These are phyloP conservation scores for Agrenia bidenticulata DNA, from an alignment of 2,888 invertebrate genomes.

Conservation along the genomic window DNA sequence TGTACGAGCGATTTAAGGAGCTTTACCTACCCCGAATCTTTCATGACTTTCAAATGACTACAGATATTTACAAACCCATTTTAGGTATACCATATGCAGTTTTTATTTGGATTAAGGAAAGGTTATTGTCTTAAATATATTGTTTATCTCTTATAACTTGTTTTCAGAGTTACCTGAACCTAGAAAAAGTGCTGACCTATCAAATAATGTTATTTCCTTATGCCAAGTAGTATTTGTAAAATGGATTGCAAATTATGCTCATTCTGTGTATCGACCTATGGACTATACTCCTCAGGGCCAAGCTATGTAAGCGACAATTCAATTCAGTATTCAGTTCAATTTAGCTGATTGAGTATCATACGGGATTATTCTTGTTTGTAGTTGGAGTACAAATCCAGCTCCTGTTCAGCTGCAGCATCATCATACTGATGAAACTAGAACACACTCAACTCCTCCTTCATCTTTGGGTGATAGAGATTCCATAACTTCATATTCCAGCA, in stretches of 20 bases:
- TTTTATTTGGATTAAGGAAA: not conserved
- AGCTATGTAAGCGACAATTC: conserved; percentile 10
- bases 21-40: conserved; percentile 88
- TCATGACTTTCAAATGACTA: conserved; percentile 64
- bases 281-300: conserved; percentile 33
- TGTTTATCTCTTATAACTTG: conserved; percentile 10
- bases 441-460: conserved; percentile 44
- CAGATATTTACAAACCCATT: conserved; percentile 79
- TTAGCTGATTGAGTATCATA: not conserved
- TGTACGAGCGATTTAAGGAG: conserved; percentile 86
- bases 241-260: conserved; percentile 84
- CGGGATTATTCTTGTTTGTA: not conserved
- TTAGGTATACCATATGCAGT: conserved; percentile 63
- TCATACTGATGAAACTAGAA: conserved; percentile 32
- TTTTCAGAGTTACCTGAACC: conserved; percentile 68
- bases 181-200: conserved; percentile 50
- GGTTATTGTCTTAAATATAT: conserved; percentile 10
- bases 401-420: conserved; percentile 31
- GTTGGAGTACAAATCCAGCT: conserved; percentile 27
- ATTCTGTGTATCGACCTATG: conserved; percentile 59
- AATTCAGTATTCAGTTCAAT: conserved; percentile 4
- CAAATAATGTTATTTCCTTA: conserved; percentile 65
- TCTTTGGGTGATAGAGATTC: conserved; percentile 47
- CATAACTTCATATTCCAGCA: conserved; percentile 46
- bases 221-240: conserved; percentile 81